phyloP scores from a whole-genome alignment of 2,797 vertebrate species.

The Chelon auratus region DNA sequence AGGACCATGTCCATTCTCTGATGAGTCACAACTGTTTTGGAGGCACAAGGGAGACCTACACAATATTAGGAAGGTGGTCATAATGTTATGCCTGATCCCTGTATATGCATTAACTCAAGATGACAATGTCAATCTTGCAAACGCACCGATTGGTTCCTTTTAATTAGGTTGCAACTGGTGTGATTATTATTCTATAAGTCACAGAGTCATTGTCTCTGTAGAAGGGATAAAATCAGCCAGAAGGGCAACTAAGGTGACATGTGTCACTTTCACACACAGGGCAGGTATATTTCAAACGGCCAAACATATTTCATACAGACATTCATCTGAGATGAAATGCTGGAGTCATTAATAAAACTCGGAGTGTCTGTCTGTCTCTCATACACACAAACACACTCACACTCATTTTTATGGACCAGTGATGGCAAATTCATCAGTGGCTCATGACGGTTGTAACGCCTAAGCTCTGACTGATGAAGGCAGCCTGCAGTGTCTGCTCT shows the following conservation, averaged over 20 bases:
- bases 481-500: constrained; percentile 54
- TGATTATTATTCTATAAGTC: background rate
- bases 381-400: constrained; percentile 33
- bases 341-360: constrained; percentile 65
- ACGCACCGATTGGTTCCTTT: background rate
- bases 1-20: too few relatives aligned
- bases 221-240: constrained; percentile 16
- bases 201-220: background rate
- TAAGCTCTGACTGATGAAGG: constrained; percentile 72
- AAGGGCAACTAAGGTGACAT: constrained; percentile 2
- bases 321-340: constrained; percentile 43
- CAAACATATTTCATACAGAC: constrained; percentile 22
- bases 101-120: background rate
- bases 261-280: constrained; percentile 8
- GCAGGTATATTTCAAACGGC: too few relatives aligned
- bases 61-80: too few relatives aligned
- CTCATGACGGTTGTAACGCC: constrained; percentile 46
- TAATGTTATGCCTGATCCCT: too few relatives aligned
- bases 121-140: background rate
- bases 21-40: too few relatives aligned
- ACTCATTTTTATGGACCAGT: constrained; percentile 57
- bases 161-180: background rate
- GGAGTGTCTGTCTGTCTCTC: constrained; percentile 24
- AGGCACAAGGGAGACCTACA: too few relatives aligned
- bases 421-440: constrained; percentile 73